A percentile compares a stretch with the other conserved stretches of the same genome.
Conservation (phyloP, 2,888 invertebrate genomes). For the Coelogynopora nodosa region DNA sequence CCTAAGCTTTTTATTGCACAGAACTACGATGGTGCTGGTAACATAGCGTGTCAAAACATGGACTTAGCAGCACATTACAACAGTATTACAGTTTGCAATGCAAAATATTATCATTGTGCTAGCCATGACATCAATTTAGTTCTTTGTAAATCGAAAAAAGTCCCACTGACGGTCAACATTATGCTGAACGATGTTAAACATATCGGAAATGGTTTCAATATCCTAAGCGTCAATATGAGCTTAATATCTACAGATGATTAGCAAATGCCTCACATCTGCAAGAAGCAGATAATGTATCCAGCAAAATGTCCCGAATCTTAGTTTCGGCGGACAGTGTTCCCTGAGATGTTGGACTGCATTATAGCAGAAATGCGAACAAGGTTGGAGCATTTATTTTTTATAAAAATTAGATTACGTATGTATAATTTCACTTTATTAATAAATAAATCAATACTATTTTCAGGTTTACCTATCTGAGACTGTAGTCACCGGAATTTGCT, state of each 20-base stretch:
- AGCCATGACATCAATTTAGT: neutral
- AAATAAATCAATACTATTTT: neutral
- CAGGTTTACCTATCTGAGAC: neutral
- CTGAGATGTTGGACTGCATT: conserved; percentile 5
- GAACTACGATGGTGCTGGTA: neutral
- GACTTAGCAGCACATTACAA: neutral
- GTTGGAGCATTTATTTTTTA: neutral
- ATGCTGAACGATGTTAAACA: neutral
- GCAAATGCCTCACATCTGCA: neutral
- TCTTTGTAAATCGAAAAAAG: neutral
- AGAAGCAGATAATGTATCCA: neutral
- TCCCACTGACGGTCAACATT: neutral
- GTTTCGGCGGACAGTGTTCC: neutral
- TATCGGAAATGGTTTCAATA: neutral
- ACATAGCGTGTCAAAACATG: conserved; percentile 2
- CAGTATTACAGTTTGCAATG: neutral
- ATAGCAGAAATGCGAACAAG: conserved; percentile 6
- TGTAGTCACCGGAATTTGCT: neutral
- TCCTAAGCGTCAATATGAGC: neutral
- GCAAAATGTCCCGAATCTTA: neutral
- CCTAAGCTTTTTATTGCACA: neutral
- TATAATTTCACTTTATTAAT: neutral
- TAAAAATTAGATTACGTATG: neutral
- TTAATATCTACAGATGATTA: neutral
- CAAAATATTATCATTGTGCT: conserved; percentile 10